Percentiles rank a stretch among this genome's conserved stretches.
These are phyloP conservation scores for Dinoponera quadriceps DNA, from an alignment of 1,140 invertebrate genomes.

Conservation along the genomic window DNA sequence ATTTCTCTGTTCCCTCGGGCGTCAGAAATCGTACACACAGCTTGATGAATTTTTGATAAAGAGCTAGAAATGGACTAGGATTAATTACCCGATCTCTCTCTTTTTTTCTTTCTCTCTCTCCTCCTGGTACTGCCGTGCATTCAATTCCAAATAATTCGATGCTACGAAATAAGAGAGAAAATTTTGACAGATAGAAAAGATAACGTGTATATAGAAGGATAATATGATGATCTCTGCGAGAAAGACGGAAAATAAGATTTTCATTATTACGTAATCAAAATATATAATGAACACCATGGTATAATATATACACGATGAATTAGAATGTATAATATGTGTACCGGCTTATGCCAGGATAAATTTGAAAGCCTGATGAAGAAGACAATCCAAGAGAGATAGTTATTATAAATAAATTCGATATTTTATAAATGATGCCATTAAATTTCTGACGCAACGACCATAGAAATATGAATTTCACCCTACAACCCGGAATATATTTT, in stretches of 20 bases:
- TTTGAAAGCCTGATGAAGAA: background rate
- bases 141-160: background rate
- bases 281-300: background rate
- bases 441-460: background rate
- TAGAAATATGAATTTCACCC: background rate
- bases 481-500: background rate
- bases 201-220: background rate
- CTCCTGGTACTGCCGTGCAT: background rate
- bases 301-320: conserved; percentile 7
- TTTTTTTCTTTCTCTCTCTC: no score
- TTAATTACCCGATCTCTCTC: background rate
- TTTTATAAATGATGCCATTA: background rate
- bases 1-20: background rate
- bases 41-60: background rate
- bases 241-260: conserved; percentile 32
- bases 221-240: background rate
- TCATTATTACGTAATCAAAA: conserved; percentile 20
- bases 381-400: background rate
- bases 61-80: background rate
- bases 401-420: conserved; percentile 5
- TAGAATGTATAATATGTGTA: conserved; percentile 9
- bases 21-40: background rate
- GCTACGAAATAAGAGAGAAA: background rate
- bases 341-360: conserved; percentile 1
- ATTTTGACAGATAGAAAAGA: background rate